Evolutionary conservation across 2,797 vertebrate species (phyloP).

Genomic region (Poecilia picta): DNA sequence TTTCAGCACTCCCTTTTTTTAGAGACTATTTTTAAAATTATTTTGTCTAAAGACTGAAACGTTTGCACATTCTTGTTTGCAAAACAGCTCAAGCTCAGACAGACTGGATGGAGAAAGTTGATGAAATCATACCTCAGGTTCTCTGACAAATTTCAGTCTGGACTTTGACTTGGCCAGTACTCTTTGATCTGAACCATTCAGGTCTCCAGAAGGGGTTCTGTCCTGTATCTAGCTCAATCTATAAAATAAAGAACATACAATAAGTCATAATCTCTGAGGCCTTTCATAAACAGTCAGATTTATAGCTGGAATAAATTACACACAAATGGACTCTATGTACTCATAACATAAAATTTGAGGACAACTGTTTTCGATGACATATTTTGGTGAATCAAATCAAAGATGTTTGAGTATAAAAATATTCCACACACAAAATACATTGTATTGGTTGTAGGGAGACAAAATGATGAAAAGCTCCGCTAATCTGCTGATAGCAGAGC

Average conservation of each 20-base stretch:
- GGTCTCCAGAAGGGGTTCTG: background rate
- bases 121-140: background rate
- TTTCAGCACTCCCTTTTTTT: background rate
- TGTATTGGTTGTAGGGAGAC: background rate
- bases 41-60: background rate
- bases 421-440: background rate
- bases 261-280: background rate
- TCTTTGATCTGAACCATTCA: background rate
- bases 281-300: background rate
- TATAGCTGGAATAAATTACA: background rate
- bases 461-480: background rate
- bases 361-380: background rate
- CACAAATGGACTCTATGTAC: background rate
- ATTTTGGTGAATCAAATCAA: background rate
- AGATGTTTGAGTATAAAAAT: background rate
- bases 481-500: background rate
- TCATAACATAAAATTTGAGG: background rate
- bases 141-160: background rate
- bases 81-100: background rate
- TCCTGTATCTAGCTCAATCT: background rate
- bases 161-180: background rate
- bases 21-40: no score
- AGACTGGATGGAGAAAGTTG: background rate
- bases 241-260: background rate
- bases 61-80: background rate